Evolutionary conservation across 2,888 invertebrate species (phyloP).

Genomic region (Sipha maydis): DNA sequence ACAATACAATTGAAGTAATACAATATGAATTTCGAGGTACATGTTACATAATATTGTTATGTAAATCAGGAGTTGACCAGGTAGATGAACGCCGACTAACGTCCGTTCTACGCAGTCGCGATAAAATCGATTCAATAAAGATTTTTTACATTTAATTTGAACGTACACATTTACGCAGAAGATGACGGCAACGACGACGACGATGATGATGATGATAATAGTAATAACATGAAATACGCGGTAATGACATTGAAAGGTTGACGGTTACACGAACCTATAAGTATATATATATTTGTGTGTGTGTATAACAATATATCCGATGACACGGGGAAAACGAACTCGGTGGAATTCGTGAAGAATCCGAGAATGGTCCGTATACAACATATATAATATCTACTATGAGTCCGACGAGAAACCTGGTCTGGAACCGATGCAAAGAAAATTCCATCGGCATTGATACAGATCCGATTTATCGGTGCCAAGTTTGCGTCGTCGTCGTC

Average conservation of each 20-base stretch:
- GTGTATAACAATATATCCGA: constrained; percentile 6
- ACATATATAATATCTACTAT: neutral
- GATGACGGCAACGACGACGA: neutral
- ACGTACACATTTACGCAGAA: no score
- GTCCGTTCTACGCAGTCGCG: neutral
- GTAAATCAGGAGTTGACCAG: neutral
- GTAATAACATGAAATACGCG: neutral
- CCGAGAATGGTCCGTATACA: neutral
- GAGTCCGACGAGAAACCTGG: neutral
- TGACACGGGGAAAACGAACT: constrained; percentile 1
- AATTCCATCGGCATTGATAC: constrained; percentile 54
- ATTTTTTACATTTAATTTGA: neutral
- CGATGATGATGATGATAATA: neutral
- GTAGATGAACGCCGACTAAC: neutral
- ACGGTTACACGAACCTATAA: neutral
- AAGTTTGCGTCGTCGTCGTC: constrained; percentile 34
- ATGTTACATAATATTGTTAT: no score
- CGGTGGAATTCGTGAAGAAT: constrained; percentile 40
- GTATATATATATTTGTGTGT: neutral
- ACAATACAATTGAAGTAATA: no score
- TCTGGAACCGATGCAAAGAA: constrained; percentile 3
- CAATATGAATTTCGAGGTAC: no score
- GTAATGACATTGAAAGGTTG: neutral
- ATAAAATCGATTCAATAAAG: neutral
- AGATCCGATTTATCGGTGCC: constrained; percentile 57